phyloP scores from a whole-genome alignment of 1,140 invertebrate species.

The Hirudo medicinalis region DNA sequence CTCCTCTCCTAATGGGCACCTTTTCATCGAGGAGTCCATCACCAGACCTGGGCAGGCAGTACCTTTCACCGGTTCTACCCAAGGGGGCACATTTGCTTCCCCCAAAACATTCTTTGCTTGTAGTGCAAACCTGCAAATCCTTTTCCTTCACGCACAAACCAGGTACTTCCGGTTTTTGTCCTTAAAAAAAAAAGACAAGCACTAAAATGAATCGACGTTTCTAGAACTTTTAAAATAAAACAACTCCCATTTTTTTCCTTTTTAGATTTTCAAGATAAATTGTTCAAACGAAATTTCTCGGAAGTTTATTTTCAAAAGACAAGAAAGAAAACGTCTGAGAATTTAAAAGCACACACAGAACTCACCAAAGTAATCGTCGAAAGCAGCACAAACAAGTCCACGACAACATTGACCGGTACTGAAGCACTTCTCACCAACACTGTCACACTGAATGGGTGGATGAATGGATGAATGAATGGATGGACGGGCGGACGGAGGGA shows the following conservation, averaged over 20 bases:
- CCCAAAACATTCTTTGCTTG: conserved; percentile 13
- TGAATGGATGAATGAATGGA: neutral
- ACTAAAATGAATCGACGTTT: neutral
- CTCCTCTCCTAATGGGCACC: neutral
- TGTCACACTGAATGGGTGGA: neutral
- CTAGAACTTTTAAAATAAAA: neutral
- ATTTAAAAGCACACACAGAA: neutral
- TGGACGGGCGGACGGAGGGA: neutral
- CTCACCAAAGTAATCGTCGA: conserved; percentile 13
- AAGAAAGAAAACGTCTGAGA: neutral
- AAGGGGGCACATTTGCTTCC: conserved; percentile 15
- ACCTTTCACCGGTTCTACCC: conserved; percentile 18
- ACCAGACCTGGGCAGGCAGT: conserved; percentile 16
- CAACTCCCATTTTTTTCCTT: neutral
- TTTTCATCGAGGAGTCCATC: conserved; percentile 1
- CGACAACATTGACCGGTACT: conserved; percentile 12
- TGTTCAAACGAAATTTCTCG: neutral
- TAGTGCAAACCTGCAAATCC: conserved; percentile 15
- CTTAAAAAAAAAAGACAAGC: conserved; percentile 3
- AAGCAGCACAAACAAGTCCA: conserved; percentile 10
- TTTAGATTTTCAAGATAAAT: conserved; percentile 2
- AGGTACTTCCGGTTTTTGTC: conserved; percentile 19
- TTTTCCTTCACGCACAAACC: conserved; percentile 22
- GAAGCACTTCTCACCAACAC: conserved; percentile 11
- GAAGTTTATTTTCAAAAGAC: conserved; percentile 1